Base-by-base conservation (phyloP, 2,113 vertebrate species). In the Aplodontia rufa region DNA sequence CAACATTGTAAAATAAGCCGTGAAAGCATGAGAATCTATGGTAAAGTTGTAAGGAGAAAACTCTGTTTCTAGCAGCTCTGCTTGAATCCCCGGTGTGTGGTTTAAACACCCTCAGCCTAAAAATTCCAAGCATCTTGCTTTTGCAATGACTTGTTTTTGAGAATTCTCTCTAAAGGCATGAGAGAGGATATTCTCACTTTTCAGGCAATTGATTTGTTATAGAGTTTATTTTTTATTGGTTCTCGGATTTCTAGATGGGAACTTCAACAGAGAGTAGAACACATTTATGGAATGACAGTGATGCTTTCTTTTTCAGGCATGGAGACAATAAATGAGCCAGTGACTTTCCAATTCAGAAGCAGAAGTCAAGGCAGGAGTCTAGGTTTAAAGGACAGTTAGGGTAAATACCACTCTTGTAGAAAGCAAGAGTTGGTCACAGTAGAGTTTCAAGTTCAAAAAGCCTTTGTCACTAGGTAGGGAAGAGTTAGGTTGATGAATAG, bases 131-230 rank as follows among this genome's bases (percentile, higher is more conserved):
- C 53, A 20, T 90, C 60, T 95, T 95, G 40, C 49, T 87, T 97
- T 92, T 68, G 49, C 37, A 78, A 83, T 80, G 75, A 92, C 81
- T 94, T 55, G 84, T 87, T 96, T 62, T n/a, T 51, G 58, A 96
- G 75, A 64, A 60, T 3, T 93, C 64, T 45, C 64, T 94, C 49
- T 96, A 91, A 93, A 94, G 90, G 69, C 42, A 82, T 40, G 47
- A 96, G 60, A 84, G 84, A 72, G 32, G 94, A 96, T 85, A 76
- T 78, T 74, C 30, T 95, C 84, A 88, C 75, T 92, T 97, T 78
- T 84, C 37, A 93, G 87, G 81, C 90, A 93, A 95, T 95, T 93
- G 84, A 96, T 87, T 94, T 95, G 37, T 95, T 91, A 96, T 17
- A 66, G 42, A 64, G n/a, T n/a, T n/a, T n/a, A n/a, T 85, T 96